Conservation (phyloP, 2,888 invertebrate genomes). For the Ormyrus labotus region DNA sequence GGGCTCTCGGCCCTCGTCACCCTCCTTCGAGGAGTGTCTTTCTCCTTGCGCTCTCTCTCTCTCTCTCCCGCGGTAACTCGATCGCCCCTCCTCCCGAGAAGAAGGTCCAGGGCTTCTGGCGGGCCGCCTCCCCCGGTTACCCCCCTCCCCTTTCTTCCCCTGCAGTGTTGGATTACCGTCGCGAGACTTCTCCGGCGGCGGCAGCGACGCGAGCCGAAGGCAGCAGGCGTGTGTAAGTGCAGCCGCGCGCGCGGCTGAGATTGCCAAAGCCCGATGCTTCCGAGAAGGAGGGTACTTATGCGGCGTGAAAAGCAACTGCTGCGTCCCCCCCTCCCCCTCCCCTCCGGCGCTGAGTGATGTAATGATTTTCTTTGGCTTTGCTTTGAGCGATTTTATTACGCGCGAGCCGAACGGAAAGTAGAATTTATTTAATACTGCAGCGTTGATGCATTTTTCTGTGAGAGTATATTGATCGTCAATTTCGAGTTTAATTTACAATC, state of each 20-base stretch:
- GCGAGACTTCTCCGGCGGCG: slow-evolving; percentile 14
- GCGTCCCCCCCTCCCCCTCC: too few species aligned
- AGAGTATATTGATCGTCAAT: too few species aligned
- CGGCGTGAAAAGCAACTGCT: too few species aligned
- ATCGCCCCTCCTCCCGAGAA: slow-evolving; percentile 15
- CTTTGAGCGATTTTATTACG: too few species aligned
- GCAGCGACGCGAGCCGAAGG: not conserved
- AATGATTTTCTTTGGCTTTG: too few species aligned
- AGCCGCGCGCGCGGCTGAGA: not conserved
- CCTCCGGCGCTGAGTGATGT: too few species aligned
- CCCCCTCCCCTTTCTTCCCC: not conserved
- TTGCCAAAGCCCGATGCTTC: too few species aligned
- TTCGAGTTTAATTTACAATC: too few species aligned
- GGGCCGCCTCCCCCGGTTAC: not conserved
- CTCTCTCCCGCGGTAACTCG: slow-evolving; percentile 25
- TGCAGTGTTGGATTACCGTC: not conserved
- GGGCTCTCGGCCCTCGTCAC: not conserved
- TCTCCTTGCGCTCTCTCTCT: not conserved
- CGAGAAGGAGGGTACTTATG: too few species aligned
- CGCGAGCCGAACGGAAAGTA: too few species aligned
- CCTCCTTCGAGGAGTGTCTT: slow-evolving; percentile 26
- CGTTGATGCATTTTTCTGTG: too few species aligned
- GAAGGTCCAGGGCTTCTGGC: slow-evolving; percentile 36
- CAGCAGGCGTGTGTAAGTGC: not conserved
- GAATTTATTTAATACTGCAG: too few species aligned